phyloP scores from a whole-genome alignment of 2,888 invertebrate species.

The Pseudococcus jackbeardsleyi region DNA sequence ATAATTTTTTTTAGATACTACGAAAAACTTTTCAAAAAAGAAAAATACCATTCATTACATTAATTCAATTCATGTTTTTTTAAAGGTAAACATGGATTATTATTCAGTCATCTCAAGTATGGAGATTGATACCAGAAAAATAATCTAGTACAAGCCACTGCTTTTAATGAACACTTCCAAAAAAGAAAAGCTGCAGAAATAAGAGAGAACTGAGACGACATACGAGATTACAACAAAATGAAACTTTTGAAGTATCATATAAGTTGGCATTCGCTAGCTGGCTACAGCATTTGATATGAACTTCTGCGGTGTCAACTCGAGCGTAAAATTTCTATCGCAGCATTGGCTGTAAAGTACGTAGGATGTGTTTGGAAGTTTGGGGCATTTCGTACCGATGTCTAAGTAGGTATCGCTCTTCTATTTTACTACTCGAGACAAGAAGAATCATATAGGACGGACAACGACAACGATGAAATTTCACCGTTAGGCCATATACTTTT shows the following conservation, averaged over 20 bases:
- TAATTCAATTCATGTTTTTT: too few relatives aligned
- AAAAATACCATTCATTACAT: too few relatives aligned
- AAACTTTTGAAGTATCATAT: neutral
- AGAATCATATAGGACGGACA: neutral
- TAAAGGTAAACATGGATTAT: too few relatives aligned
- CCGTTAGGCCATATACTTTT: constrained; percentile 8
- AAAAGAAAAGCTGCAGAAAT: too few relatives aligned
- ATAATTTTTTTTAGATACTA: too few relatives aligned
- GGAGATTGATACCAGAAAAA: too few relatives aligned
- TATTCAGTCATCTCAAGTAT: too few relatives aligned
- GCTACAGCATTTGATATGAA: neutral
- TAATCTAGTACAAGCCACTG: too few relatives aligned
- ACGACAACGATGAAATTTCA: constrained; percentile 3
- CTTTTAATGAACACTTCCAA: too few relatives aligned
- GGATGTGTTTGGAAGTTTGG: neutral
- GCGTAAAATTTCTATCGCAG: neutral
- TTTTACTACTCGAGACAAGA: neutral
- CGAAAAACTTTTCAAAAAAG: too few relatives aligned
- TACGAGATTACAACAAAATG: neutral
- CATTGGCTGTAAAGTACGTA: neutral
- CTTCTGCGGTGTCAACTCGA: constrained; percentile 18
- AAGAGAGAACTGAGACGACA: too few relatives aligned
- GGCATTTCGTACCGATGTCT: neutral
- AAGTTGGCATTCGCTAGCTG: neutral
- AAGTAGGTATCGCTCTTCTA: neutral